Evolutionary conservation across 2,888 invertebrate genomes (phyloP).

Genomic region (Temnothorax unifasciatus): DNA sequence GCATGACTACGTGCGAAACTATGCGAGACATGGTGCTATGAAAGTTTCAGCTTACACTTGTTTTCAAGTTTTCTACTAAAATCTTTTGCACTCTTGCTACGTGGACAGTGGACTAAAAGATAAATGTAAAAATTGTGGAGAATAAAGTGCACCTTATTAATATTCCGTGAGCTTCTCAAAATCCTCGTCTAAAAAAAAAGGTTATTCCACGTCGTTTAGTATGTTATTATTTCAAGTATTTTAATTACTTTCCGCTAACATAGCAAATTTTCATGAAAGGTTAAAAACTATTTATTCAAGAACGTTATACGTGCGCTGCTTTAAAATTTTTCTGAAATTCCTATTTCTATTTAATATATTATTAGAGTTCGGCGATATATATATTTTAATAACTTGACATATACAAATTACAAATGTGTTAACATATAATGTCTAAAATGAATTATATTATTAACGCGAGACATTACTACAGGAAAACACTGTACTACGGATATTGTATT

Average conservation of each 20-base stretch:
- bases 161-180: slow-evolving; percentile 1
- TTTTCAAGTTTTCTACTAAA: slow-evolving; percentile 29
- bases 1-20: not conserved
- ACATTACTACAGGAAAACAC: not conserved
- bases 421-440: not conserved
- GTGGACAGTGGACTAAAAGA: slow-evolving; percentile 15
- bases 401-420: slow-evolving; percentile 6
- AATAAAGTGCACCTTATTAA: slow-evolving; percentile 2
- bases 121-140: slow-evolving; percentile 19
- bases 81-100: slow-evolving; percentile 5
- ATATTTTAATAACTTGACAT: slow-evolving; percentile 5
- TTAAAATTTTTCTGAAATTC: slow-evolving; percentile 15
- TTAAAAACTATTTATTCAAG: not conserved
- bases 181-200: slow-evolving; percentile 1
- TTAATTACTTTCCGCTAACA: slow-evolving; percentile 21
- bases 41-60: slow-evolving; percentile 32
- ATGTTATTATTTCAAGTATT: slow-evolving; percentile 21
- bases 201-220: not conserved
- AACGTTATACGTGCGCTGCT: not conserved
- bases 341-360: not conserved
- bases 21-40: not conserved
- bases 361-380: not conserved
- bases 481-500: not conserved
- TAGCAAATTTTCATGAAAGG: not conserved
- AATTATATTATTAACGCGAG: not conserved